Evolutionary conservation across 2,113 vertebrate genomes (phyloP), one percentile per base, ranked within the genome.

Genomic region (Barbus barbus): DNA sequence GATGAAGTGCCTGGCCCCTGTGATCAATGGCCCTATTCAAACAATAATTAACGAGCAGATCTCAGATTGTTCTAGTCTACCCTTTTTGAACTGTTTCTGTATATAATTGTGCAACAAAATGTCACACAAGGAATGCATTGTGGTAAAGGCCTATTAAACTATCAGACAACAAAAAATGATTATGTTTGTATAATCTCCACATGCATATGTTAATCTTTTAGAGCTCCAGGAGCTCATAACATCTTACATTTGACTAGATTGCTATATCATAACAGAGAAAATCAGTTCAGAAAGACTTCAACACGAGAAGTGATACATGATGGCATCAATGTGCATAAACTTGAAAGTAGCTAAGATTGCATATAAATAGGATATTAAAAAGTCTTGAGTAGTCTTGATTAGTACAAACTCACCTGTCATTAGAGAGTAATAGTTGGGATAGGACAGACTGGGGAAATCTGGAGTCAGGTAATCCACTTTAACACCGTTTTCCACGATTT

Each of bases 401-500:
- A n/a, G n/a, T n/a, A n/a, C n/a, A n/a, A n/a, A n/a, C n/a, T 94
- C 90, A 97, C 98, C 98, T 0, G 98, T 99, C 98, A 99, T 98
- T 6, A 99, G 84, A 0, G 95, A 94, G 92, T 98, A 99, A 89
- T 99, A 99, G 58, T 99, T 99, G 0, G 98, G 98, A 58, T 96
- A 99, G 0, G 98, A 99, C 51, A 98, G 93, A 78, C 94, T 97
- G 11, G 98, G 97, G 46, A 99, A 98, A 86, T 97, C 97, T 0
- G 98, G 97, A 0, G 96, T 98, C 94, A 97, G 85, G 90, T 98
- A 97, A 87, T 99, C 97, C 92, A 95, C 97, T 89, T 96, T 97
- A 28, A 98, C 97, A 0, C 98, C 98, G 83, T 88, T 93, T 51
- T 86, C 86, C 84, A 96, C 94, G 0, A 99, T 95, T 74, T 94